Evolutionary conservation across 1,140 invertebrate species (phyloP).

Genomic region (Conus betulinus): DNA sequence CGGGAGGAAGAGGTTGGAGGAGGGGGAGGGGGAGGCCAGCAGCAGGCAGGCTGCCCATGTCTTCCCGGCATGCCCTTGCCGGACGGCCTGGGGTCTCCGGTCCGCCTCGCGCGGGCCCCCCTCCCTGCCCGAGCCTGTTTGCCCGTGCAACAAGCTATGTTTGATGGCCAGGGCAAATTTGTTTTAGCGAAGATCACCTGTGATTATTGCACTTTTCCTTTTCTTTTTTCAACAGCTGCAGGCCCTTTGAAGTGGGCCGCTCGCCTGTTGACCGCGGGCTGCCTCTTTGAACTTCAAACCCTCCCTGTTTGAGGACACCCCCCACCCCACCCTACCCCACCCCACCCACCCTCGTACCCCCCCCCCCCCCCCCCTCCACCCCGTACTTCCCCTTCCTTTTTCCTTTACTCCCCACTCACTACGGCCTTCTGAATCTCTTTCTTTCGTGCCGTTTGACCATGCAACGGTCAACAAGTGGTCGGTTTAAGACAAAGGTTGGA

Average conservation of each 20-base stretch:
- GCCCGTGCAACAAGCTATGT: constrained; percentile 43
- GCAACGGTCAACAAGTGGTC: constrained; percentile 18
- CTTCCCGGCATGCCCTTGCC: neutral
- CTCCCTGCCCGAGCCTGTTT: constrained; percentile 40
- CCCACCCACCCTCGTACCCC: neutral
- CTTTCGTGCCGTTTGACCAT: constrained; percentile 33
- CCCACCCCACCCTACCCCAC: neutral
- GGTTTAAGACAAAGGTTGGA: neutral
- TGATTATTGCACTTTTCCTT: constrained; percentile 52
- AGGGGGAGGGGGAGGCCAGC: neutral
- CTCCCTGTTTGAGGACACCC: constrained; percentile 43
- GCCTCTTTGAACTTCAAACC: constrained; percentile 54
- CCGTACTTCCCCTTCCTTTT: neutral
- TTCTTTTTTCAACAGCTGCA: constrained; percentile 47
- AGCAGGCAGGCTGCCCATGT: neutral
- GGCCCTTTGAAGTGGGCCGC: constrained; percentile 51
- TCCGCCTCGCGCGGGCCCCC: neutral
- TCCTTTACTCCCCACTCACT: neutral
- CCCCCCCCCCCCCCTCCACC: neutral
- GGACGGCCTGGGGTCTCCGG: too few relatives aligned
- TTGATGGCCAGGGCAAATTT: constrained; percentile 59
- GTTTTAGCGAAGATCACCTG: constrained; percentile 56
- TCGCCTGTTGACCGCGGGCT: constrained; percentile 45
- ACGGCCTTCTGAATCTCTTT: constrained; percentile 10
- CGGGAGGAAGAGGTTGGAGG: neutral